phyloP scores from a whole-genome alignment of 2,113 vertebrate genomes.

The Clarias gariepinus region DNA sequence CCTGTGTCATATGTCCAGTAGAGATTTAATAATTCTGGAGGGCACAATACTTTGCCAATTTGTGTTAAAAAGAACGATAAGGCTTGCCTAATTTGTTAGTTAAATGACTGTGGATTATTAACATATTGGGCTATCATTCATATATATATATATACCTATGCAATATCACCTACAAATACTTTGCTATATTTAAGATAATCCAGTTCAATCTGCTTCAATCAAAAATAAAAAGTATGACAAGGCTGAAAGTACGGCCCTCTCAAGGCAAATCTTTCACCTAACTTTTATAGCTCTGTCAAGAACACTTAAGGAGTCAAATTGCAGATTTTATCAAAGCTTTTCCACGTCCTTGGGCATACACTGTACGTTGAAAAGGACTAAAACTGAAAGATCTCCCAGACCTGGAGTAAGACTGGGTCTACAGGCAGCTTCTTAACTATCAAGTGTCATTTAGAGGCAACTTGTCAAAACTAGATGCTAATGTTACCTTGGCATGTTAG shows the following conservation, averaged over 20 bases:
- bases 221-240: not conserved
- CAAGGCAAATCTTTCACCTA: not conserved
- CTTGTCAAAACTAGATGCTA: constrained; percentile 69
- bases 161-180: not conserved
- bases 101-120: not conserved
- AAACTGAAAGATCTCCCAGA: constrained; percentile 29
- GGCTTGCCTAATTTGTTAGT: no score
- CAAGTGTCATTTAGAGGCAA: constrained; percentile 76
- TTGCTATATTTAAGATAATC: not conserved
- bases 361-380: constrained; percentile 24
- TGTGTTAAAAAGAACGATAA: not conserved
- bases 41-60: not conserved
- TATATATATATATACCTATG: not conserved
- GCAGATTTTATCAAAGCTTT: constrained; percentile 26
- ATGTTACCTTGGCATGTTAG: constrained; percentile 49
- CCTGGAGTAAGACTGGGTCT: constrained; percentile 56
- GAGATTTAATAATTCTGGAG: not conserved
- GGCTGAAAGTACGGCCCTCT: not conserved
- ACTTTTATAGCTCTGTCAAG: not conserved
- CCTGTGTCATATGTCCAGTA: not conserved
- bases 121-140: not conserved
- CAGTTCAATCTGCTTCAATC: not conserved
- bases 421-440: constrained; percentile 80
- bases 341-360: constrained; percentile 27
- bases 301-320: constrained; percentile 6